phyloP scores from a whole-genome alignment of 53 echinoderm and acorn worm genomes.

The Holothuria leucospilota region DNA sequence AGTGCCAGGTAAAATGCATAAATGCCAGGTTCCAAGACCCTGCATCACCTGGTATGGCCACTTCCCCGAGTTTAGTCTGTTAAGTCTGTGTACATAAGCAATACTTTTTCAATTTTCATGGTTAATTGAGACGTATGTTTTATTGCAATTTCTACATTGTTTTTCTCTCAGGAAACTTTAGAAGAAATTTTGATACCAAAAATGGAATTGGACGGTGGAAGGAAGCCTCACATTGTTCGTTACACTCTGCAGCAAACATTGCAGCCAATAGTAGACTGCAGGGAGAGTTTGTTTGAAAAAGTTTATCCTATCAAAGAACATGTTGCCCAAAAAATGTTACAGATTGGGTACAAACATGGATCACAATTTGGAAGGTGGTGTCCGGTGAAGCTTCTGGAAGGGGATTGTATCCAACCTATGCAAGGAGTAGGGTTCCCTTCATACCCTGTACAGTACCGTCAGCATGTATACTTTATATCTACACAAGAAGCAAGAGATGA shows the following conservation, averaged over 20 bases:
- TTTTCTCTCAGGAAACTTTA: conserved; percentile 76
- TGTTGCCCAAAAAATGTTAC: conserved; percentile 95
- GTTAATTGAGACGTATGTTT: too few relatives aligned
- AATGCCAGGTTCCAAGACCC: too few relatives aligned
- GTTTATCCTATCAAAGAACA: conserved; percentile 89
- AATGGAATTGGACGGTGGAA: conserved; percentile 96
- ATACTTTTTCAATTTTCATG: too few relatives aligned
- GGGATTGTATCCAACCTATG: conserved; percentile 97
- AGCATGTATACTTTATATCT: conserved; percentile 85
- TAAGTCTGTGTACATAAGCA: too few relatives aligned
- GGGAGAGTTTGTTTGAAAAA: conserved; percentile 98
- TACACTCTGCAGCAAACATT: conserved; percentile 93
- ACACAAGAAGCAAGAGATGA: conserved; percentile 72
- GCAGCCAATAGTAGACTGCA: conserved; percentile 81
- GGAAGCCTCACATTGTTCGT: conserved; percentile 95
- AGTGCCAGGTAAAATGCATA: too few relatives aligned
- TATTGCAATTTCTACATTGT: not conserved
- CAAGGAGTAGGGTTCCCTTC: conserved; percentile 88
- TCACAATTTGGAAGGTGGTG: conserved; percentile 97
- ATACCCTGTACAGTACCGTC: conserved; percentile 88
- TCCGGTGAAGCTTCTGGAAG: conserved; percentile 79
- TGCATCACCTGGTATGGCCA: too few relatives aligned
- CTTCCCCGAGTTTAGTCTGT: too few relatives aligned
- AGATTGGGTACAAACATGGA: conserved; percentile 97
- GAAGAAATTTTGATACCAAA: conserved; percentile 94